Percentiles rank a stretch among this genome's conserved stretches.
Evolutionary conservation across 1,140 invertebrate genomes (phyloP).

Genomic region (Orius laevigatus): DNA sequence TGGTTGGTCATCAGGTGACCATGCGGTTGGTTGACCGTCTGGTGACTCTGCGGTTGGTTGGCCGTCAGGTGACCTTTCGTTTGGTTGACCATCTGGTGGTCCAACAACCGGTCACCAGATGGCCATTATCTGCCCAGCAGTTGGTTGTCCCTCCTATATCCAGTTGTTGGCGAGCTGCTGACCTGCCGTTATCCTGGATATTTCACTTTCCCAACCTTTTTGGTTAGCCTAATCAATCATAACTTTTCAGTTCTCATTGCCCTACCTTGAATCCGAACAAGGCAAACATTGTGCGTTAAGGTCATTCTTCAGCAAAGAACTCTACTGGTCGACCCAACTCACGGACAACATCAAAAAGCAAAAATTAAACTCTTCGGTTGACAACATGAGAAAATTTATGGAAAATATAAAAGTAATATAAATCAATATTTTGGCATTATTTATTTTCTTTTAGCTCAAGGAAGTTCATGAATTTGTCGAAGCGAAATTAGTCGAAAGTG

Average conservation of each 20-base stretch:
- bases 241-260: slow-evolving; percentile 54
- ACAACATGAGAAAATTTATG: neutral
- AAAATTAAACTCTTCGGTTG: neutral
- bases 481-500: slow-evolving; percentile 44
- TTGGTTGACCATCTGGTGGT: no score
- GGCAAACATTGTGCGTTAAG: slow-evolving; percentile 62
- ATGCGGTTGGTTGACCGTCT: no score
- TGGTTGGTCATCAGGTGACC: no score
- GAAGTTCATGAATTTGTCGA: slow-evolving; percentile 52
- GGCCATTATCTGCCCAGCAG: no score
- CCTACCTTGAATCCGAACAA: slow-evolving; percentile 72
- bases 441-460: slow-evolving; percentile 13
- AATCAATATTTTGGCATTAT: neutral
- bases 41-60: no score
- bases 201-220: no score
- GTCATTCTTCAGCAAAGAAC: slow-evolving; percentile 58
- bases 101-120: no score
- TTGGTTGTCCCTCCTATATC: no score
- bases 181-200: no score
- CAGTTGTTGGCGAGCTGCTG: no score
- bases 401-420: neutral
- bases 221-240: no score
- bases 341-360: slow-evolving; percentile 7
- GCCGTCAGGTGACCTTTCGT: no score
- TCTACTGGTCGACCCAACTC: slow-evolving; percentile 53